Evolutionary conservation across 2,888 invertebrate genomes (phyloP).

Genomic region (Lepidocyrtoides sp.): DNA sequence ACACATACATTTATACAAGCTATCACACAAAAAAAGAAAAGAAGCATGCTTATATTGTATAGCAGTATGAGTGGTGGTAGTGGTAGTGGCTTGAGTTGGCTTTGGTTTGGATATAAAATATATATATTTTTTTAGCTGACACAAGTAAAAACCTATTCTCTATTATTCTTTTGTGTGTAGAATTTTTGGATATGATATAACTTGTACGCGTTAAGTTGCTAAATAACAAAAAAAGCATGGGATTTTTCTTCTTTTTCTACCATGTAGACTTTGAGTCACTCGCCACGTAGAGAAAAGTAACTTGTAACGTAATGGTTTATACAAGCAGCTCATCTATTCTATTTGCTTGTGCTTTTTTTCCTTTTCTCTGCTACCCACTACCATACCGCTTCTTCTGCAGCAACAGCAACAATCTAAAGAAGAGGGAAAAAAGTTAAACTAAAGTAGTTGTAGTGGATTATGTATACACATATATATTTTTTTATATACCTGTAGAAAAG

Average conservation of each 20-base stretch:
- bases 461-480: too few relatives aligned
- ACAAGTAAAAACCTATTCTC: constrained; percentile 54
- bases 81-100: too few relatives aligned
- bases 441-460: too few relatives aligned
- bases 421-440: background rate
- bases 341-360: constrained; percentile 41
- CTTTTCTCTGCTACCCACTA: too few relatives aligned
- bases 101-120: too few relatives aligned
- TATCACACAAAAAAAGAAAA: too few relatives aligned
- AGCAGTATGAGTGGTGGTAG: too few relatives aligned
- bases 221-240: background rate
- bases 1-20: background rate
- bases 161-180: constrained; percentile 18
- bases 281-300: constrained; percentile 46
- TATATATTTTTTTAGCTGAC: constrained; percentile 50
- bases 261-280: too few relatives aligned
- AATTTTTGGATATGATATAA: background rate
- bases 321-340: constrained; percentile 70
- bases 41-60: background rate
- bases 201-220: background rate
- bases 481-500: background rate
- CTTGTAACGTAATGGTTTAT: constrained; percentile 71
- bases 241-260: background rate
- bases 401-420: background rate
- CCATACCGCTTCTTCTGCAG: background rate